Evolutionary conservation across 2,888 invertebrate species (phyloP).

Genomic region (Rhamphomyia laevipes): DNA sequence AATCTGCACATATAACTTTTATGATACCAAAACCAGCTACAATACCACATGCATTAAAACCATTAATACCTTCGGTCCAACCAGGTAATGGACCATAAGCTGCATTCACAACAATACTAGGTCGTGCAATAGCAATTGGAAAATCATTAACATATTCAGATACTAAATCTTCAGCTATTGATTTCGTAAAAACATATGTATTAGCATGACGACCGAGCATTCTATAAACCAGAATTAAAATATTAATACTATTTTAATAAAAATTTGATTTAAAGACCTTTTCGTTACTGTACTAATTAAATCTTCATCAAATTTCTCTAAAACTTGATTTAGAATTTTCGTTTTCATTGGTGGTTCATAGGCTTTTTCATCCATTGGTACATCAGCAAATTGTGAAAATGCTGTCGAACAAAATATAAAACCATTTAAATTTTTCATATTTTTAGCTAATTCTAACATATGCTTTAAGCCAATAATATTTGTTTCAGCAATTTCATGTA

Average conservation of each 20-base stretch:
- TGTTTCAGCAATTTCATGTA: conserved; percentile 26
- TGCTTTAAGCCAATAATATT: conserved; percentile 16
- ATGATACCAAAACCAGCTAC: neutral
- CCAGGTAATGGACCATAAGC: neutral
- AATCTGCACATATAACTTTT: neutral
- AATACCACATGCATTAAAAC: neutral
- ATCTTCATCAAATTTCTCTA: neutral
- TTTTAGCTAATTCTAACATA: conserved; percentile 12
- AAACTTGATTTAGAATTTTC: neutral
- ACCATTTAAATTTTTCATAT: conserved; percentile 17
- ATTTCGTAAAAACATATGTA: neutral
- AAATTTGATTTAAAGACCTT: no score
- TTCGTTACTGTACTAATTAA: neutral
- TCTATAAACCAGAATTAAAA: neutral
- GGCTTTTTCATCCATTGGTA: neutral
- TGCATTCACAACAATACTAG: neutral
- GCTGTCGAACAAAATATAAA: conserved; percentile 45
- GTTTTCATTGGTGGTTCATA: neutral
- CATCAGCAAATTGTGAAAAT: conserved; percentile 42
- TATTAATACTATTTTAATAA: neutral
- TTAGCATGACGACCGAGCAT: neutral
- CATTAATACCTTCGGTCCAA: neutral
- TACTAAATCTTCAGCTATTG: neutral
- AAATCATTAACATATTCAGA: neutral
- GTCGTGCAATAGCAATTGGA: neutral